Evolutionary conservation across 2,113 vertebrate species (phyloP), one percentile per base, ranked within the genome.

Genomic region (Mohoua ochrocephala): DNA sequence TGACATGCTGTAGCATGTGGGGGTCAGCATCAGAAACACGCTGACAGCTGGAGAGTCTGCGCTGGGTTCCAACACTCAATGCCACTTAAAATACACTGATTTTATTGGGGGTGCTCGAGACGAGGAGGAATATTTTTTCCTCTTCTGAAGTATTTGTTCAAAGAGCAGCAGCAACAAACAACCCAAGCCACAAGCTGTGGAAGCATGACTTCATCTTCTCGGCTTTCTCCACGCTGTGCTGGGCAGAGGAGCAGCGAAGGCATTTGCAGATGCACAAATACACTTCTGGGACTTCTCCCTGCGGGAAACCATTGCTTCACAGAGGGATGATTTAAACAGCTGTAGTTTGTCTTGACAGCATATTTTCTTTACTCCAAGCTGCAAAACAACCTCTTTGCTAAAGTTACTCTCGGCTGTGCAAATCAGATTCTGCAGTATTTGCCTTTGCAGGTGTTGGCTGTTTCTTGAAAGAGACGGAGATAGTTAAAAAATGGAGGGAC

Each of bases 311-410:
- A 54, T 83, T 44, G 45, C 84, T 96, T 94, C 79, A 68, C 67
- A 91, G 96, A 96, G 90, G 78, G 89, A 84, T 86, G 93, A 95
- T 96, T 93, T 84, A 96, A 96, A 96, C 80, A 96, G 87, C 54
- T 65, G 79, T 75, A 89, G 74, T 93, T 94, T 78, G 73, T 91
- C 92, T 88, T 96, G 94, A 85, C 87, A 96, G 60, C n/a, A 4
- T 68, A 15, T 95, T 96, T 61, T 96, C 85, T 95, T 84, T 87
- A 82, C 59, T 91, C 81, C 74, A 83, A 96, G 86, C 85, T 96
- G 70, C 54, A 84, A 89, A 97, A 95, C 82, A 95, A 64, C 41
- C 33, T 86, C 59, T 70, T 60, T 69, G 65, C 42, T 18, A 10
- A 91, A 94, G 57, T 84, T 85, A 59, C 37, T 59, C 45, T 95